Evolutionary conservation across 2,797 vertebrate genomes (phyloP), one percentile per base, ranked within the genome.

Genomic region (Taeniopygia guttata): DNA sequence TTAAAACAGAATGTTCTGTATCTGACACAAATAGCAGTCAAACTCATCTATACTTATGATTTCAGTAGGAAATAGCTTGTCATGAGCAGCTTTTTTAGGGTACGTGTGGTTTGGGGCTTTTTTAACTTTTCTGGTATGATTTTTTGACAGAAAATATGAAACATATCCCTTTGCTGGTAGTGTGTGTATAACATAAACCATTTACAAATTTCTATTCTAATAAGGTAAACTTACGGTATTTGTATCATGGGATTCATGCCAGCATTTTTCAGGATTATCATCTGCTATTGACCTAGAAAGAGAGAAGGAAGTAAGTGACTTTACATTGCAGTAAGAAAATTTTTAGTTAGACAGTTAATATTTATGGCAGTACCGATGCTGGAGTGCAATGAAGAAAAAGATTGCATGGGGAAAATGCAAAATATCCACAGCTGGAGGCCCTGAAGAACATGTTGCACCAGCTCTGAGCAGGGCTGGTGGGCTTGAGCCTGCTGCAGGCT

Each of bases 1-100:
- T 84, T 74, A 84, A 93, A 95, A 88, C 56, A 54, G 55, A 83
- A 77, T 58, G 34, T 74, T 84, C 80, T 30, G 11, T 76, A 51
- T 70, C 62, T 81, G 62, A 93, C 0, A 3, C 58, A 81, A 78
- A 92, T 78, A 93, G 49, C 52, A 93, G 73, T 70, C 62, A 52
- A 59, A 48, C 22, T 74, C 40, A 22, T 59, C 74, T 88, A 3
- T 51, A 42, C 45, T 56, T 54, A 56, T 86, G 43, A 63, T 85
- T 88, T 77, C 46, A 40, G 22, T 85, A 83, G 62, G 38, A 59
- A 81, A 32, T 84, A 34, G 26, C 58, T 83, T 75, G 46, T 86
- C n/a, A 38, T 46, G 60, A 26, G 52, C 48, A 22, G 3, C 22
- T 73, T 62, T 75, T 92, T 82, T 73, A 88, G 13, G 17, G 11